Conservation (phyloP, 2,113 vertebrate genomes). For the Odobenus rosmarus region DNA sequence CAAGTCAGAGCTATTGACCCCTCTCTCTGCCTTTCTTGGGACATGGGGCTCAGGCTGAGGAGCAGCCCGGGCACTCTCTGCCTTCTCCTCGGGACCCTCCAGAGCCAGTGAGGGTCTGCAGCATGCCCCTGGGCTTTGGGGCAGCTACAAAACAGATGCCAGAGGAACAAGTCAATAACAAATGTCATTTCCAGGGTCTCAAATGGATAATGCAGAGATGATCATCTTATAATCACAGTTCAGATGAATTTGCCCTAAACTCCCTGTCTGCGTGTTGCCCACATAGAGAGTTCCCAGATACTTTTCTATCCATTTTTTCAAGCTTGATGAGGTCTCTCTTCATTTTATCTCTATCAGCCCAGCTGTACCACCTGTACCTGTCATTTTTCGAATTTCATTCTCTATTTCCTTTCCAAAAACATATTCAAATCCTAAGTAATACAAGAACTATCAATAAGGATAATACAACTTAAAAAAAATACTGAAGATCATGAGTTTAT, state of each 20-base stretch:
- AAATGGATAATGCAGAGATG: neutral
- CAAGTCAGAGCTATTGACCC: neutral
- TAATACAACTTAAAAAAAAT: neutral
- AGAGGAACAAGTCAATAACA: neutral
- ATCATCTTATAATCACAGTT: neutral
- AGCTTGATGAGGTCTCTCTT: neutral
- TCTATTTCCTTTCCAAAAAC: slow-evolving; percentile 38
- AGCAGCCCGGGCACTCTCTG: neutral
- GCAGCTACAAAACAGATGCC: neutral
- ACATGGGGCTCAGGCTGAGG: neutral
- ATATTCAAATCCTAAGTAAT: slow-evolving; percentile 33
- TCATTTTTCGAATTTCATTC: slow-evolving; percentile 32
- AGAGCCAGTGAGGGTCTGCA: too few relatives aligned
- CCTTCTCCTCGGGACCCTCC: neutral
- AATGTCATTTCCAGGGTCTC: neutral
- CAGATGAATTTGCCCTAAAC: neutral
- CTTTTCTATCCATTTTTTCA: neutral
- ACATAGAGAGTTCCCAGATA: neutral
- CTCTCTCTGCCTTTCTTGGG: neutral
- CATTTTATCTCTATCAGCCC: neutral
- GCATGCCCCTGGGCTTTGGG: neutral
- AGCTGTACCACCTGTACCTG: neutral
- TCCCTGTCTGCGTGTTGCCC: neutral
- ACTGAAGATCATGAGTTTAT: neutral
- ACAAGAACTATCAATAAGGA: neutral